phyloP scores from a whole-genome alignment of 2,113 vertebrate genomes.

The Bungarus multicinctus region DNA sequence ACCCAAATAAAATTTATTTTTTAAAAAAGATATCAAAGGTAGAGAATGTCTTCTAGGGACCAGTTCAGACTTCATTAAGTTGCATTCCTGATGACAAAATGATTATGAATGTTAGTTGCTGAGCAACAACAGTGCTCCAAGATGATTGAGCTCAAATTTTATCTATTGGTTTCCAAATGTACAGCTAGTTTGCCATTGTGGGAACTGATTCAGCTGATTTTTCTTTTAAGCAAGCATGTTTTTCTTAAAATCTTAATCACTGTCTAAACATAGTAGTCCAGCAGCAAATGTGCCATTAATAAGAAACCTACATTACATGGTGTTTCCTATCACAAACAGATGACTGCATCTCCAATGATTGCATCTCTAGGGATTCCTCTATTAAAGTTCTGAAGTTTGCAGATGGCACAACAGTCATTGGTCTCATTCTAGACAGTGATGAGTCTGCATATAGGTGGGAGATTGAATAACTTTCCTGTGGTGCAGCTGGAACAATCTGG shows the following conservation, averaged over 20 bases:
- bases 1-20: too few relatives aligned
- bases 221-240: not conserved
- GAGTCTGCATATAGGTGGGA: not conserved
- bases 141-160: not conserved
- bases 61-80: not conserved
- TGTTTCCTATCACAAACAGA: not conserved
- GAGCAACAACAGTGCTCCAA: not conserved
- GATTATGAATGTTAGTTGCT: not conserved
- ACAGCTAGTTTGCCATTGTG: not conserved
- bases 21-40: not conserved
- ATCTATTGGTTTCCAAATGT: not conserved
- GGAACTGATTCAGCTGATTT: not conserved
- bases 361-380: not conserved
- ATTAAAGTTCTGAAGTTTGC: not conserved
- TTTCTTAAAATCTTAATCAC: not conserved
- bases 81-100: not conserved
- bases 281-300: not conserved
- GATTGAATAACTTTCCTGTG: not conserved
- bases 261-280: not conserved
- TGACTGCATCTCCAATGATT: not conserved
- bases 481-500: not conserved
- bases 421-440: not conserved
- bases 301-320: not conserved
- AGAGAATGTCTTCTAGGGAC: not conserved
- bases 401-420: not conserved